phyloP scores from a whole-genome alignment of 2,113 vertebrate genomes.

The Melanocharis versteri region DNA sequence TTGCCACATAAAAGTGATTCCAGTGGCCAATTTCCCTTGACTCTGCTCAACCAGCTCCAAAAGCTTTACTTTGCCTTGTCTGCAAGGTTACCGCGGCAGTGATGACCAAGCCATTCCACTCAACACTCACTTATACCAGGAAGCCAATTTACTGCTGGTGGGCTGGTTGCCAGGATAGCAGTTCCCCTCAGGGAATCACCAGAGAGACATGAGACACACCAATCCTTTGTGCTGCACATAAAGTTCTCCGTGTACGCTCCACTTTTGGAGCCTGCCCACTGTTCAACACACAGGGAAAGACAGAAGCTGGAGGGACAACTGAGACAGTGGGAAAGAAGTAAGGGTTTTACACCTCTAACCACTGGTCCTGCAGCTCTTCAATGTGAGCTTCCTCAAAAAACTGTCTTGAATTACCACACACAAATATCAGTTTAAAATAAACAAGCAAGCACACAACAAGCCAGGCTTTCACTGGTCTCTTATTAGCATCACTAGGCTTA shows the following conservation, averaged over 20 bases:
- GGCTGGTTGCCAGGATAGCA: background rate
- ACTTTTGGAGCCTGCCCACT: background rate
- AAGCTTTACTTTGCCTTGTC: background rate
- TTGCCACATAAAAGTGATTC: background rate
- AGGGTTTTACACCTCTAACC: background rate
- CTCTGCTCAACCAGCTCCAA: background rate
- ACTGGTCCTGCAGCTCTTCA: background rate
- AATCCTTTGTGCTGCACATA: background rate
- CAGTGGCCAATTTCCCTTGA: slow-evolving; percentile 6
- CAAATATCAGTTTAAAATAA: background rate
- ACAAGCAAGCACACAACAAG: background rate
- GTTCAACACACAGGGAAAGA: background rate
- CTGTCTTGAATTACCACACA: background rate
- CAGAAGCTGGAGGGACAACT: background rate
- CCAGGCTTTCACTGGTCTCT: background rate
- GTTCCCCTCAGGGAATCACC: background rate
- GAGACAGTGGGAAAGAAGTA: background rate
- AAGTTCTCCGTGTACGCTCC: rapidly evolving
- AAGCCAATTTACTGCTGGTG: slow-evolving; percentile 8
- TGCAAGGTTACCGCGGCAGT: background rate
- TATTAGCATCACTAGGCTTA: background rate
- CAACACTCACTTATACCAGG: background rate
- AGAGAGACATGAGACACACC: background rate
- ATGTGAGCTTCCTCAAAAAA: background rate
- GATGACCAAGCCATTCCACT: background rate